Evolutionary conservation across 2,888 invertebrate species (phyloP).

Genomic region (Eulithis testata): DNA sequence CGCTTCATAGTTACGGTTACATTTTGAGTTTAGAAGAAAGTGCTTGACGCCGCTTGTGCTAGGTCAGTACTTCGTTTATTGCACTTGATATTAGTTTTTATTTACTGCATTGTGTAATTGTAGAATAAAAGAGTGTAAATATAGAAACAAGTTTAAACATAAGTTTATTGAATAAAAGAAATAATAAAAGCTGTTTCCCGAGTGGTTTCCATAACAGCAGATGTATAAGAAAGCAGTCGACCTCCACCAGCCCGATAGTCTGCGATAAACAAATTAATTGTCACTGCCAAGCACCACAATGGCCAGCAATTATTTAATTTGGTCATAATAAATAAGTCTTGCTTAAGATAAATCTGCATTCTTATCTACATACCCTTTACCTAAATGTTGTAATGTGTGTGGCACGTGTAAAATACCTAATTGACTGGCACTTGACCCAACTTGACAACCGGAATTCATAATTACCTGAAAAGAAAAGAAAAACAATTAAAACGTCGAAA

Average conservation of each 20-base stretch:
- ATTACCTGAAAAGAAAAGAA: slow-evolving; percentile 59
- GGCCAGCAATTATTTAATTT: slow-evolving; percentile 43
- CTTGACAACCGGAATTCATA: slow-evolving; percentile 38
- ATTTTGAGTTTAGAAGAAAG: slow-evolving; percentile 84
- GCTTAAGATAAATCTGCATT: slow-evolving; percentile 27
- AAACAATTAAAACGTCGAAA: slow-evolving; percentile 32
- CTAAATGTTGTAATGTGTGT: slow-evolving; percentile 10
- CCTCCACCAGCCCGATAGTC: slow-evolving; percentile 52
- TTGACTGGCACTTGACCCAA: background rate
- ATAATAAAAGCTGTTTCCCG: slow-evolving; percentile 46
- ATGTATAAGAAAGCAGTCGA: slow-evolving; percentile 62
- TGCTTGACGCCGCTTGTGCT: slow-evolving; percentile 69
- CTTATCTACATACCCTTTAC: slow-evolving; percentile 19
- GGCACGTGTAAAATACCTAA: slow-evolving; percentile 30
- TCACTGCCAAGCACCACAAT: slow-evolving; percentile 38
- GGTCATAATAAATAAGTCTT: slow-evolving; percentile 27
- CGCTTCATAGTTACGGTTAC: slow-evolving; percentile 82
- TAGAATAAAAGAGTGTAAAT: background rate
- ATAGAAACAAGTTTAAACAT: too few relatives aligned
- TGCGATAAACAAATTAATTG: slow-evolving; percentile 66
- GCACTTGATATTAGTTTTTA: slow-evolving; percentile 32
- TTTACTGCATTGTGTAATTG: background rate
- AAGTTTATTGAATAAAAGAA: slow-evolving; percentile 26
- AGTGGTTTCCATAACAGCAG: slow-evolving; percentile 50
- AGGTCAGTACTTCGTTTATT: slow-evolving; percentile 68